A percentile compares a stretch with the other conserved stretches of the same genome.
phyloP scores from a whole-genome alignment of 2,797 vertebrate species.

The Oreortyx pictus region DNA sequence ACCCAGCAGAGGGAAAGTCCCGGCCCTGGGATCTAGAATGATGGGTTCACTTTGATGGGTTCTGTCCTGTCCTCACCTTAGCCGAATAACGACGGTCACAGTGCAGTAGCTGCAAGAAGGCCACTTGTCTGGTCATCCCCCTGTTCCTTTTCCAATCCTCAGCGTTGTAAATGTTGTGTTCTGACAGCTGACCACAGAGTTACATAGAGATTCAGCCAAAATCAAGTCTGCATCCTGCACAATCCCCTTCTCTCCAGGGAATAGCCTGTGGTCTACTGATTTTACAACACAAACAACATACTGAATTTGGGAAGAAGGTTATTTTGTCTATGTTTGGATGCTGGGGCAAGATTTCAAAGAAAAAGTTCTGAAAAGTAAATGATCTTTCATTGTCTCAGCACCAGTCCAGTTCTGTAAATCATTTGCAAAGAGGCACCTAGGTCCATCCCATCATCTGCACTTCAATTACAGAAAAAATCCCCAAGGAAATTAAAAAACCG shows the following conservation, averaged over 20 bases:
- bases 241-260: background rate
- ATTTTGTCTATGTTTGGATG: background rate
- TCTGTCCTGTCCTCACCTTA: background rate
- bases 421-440: background rate
- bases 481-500: background rate
- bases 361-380: background rate
- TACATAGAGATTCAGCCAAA: background rate
- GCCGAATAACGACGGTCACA: background rate
- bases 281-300: background rate
- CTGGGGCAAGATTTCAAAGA: background rate
- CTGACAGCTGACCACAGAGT: background rate
- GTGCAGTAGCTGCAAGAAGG: background rate
- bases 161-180: background rate
- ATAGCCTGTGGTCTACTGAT: rapidly evolving
- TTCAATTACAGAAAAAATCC: background rate
- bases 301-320: background rate
- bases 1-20: background rate
- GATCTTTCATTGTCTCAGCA: background rate
- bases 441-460: background rate
- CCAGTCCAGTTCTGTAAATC: background rate
- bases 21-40: background rate
- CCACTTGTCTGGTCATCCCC: background rate
- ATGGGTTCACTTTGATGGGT: background rate
- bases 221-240: background rate
- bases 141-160: background rate